Percentiles rank a stretch among this genome's conserved stretches.
These are phyloP conservation scores for Sphaerodactylus townsendi DNA, from an alignment of 2,113 vertebrate genomes.

Conservation along the genomic window DNA sequence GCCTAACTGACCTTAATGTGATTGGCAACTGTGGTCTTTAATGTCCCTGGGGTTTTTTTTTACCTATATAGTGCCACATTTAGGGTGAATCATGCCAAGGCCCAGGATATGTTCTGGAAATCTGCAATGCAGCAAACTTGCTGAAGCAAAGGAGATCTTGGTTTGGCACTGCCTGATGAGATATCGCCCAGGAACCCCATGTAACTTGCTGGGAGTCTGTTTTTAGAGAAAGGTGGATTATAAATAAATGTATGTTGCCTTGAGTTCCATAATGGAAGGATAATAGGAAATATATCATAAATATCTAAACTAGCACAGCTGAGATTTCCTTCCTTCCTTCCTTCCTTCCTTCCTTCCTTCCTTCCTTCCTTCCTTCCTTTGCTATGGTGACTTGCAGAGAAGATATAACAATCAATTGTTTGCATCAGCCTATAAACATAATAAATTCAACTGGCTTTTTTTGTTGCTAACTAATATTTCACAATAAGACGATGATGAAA, in stretches of 20 bases:
- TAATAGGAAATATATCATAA: too few relatives aligned
- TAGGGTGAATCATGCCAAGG: background rate
- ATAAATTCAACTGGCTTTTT: background rate
- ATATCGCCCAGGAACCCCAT: too few relatives aligned
- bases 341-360: too few relatives aligned
- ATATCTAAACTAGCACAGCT: background rate
- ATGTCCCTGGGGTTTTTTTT: background rate
- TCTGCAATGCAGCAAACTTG: too few relatives aligned
- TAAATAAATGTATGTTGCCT: too few relatives aligned
- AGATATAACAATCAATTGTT: background rate
- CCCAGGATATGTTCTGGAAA: too few relatives aligned
- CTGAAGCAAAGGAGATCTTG: too few relatives aligned
- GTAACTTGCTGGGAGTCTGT: too few relatives aligned
- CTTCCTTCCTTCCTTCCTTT: too few relatives aligned
- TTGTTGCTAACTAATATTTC: background rate
- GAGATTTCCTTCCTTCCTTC: background rate
- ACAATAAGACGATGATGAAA: background rate
- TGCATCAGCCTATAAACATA: background rate
- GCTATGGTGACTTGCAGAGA: background rate
- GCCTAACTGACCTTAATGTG: background rate
- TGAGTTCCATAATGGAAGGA: too few relatives aligned
- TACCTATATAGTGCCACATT: background rate
- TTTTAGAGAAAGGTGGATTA: too few relatives aligned
- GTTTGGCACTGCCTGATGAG: too few relatives aligned
- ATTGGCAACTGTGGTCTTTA: conserved; percentile 6